phyloP scores from a whole-genome alignment of 53 echinoderm and acorn worm genomes.

The Crossaster papposus region DNA sequence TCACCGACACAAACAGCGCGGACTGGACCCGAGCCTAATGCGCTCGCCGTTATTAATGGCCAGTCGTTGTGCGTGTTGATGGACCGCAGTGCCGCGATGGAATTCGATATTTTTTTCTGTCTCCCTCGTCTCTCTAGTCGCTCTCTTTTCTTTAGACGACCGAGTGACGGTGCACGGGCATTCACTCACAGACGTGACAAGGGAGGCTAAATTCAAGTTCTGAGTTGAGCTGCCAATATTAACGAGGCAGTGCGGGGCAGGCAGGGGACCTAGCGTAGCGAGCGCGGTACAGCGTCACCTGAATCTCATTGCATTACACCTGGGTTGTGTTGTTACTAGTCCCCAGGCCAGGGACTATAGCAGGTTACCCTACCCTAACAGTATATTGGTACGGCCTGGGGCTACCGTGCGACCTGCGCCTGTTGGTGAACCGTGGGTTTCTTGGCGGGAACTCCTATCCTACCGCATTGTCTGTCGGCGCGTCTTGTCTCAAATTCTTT shows the following conservation, averaged over 20 bases:
- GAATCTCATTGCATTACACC: conserved; percentile 49
- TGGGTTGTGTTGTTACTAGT: background rate
- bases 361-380: background rate
- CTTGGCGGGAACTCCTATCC: background rate
- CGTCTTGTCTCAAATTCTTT: conserved; percentile 4
- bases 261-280: background rate
- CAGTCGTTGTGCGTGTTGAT: conserved; percentile 57
- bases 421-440: conserved; percentile 5
- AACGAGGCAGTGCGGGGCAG: conserved; percentile 24
- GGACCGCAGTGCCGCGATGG: conserved; percentile 59
- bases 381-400: conserved; percentile 30
- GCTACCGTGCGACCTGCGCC: conserved; percentile 31
- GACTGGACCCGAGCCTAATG: conserved; percentile 60
- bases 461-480: conserved; percentile 14
- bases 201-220: conserved; percentile 17
- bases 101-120: conserved; percentile 53
- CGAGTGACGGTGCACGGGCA: conserved; percentile 16
- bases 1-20: conserved; percentile 22
- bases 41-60: conserved; percentile 66
- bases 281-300: conserved; percentile 9
- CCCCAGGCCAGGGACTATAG: background rate
- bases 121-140: background rate
- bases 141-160: background rate
- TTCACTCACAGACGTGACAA: conserved; percentile 12
- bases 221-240: conserved; percentile 10